Base-by-base conservation (phyloP, 2,888 invertebrate genomes). In the Sympetrum striolatum region DNA sequence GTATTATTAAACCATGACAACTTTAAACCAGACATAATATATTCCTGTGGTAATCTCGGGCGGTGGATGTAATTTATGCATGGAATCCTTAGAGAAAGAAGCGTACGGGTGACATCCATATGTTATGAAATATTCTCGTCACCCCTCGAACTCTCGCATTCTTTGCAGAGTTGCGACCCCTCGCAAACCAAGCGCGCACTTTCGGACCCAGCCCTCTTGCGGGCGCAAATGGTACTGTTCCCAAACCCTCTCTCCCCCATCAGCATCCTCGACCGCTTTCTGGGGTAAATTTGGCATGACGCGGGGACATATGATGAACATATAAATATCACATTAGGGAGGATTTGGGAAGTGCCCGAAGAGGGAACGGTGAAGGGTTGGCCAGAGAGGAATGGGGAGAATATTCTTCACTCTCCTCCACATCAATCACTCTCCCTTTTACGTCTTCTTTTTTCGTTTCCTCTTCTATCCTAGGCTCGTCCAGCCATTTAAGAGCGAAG, bases 231-330 rank as follows among this genome's bases (percentile, higher is more conserved):
- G 48, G 12, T 58, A 18, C 58, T 58, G 14, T 44, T 58, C 25
- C 44, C n/a, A 18, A 14, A 12, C 86, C 64, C 58, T 60, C 35
- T 39, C 4, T 39, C 39, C 39, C 39, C 15, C 58, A 39, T 31
- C 53, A 12, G 53, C 31, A 53, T 58, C 22, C 64, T 12, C 81
- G 48, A 31, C 10, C 58, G 14, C 53, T 58, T 60, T 60, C 39
- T n/a, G 73, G 82, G 82, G 81, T 90, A 90, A 90, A 90, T 90
- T 90, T 82, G 90, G 82, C 90, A 82, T 90, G 90, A 90, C 90
- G 81, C 53, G 73, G 64, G 82, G 90, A 90, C 90, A 90, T 90
- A 81, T 90, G 90, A 90, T 90, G 90, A 90, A 82, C 90, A 90
- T 82, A 90, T 90, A 90, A 90, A 90, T 90, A 90, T 90, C 90